A percentile compares a stretch with the other conserved stretches of the same genome.
phyloP scores from a whole-genome alignment of 2,888 invertebrate species.

The Coleophora deauratella region DNA sequence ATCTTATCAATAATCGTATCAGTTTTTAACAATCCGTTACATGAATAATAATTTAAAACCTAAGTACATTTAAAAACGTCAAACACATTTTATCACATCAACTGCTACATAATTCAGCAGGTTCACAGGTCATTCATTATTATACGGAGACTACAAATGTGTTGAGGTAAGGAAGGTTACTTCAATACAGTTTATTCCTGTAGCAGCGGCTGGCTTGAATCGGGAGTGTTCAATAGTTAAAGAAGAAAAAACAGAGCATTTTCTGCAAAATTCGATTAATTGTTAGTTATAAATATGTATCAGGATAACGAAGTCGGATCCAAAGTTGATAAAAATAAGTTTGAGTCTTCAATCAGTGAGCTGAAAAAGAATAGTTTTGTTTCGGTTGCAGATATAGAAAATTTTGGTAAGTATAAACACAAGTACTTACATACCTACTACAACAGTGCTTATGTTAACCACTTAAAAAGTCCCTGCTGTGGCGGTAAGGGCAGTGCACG shows the following conservation, averaged over 20 bases:
- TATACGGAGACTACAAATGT: constrained; percentile 23
- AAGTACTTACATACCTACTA: too few species aligned
- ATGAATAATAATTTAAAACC: too few species aligned
- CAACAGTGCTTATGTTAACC: too few species aligned
- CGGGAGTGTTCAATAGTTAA: constrained; percentile 6
- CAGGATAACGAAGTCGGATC: constrained; percentile 37
- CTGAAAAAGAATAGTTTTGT: constrained; percentile 56
- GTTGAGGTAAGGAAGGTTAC: background rate
- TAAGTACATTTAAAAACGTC: constrained; percentile 17
- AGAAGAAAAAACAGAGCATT: background rate
- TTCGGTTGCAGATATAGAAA: constrained; percentile 46
- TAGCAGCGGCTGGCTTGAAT: constrained; percentile 1
- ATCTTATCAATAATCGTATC: too few species aligned
- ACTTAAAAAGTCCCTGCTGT: too few species aligned
- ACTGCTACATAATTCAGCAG: constrained; percentile 47
- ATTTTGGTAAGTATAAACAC: constrained; percentile 55
- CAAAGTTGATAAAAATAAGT: constrained; percentile 48
- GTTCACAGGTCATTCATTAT: constrained; percentile 54
- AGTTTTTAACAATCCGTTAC: too few species aligned
- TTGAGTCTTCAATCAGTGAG: constrained; percentile 60
- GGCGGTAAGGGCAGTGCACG: too few species aligned
- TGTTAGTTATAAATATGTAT: constrained; percentile 38
- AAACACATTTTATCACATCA: constrained; percentile 37
- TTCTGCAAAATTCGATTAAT: background rate
- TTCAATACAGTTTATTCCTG: background rate